Evolutionary conservation across 2,797 vertebrate species (phyloP), one percentile per base, ranked within the genome.

Genomic region (Chelidonichthys spinosus): DNA sequence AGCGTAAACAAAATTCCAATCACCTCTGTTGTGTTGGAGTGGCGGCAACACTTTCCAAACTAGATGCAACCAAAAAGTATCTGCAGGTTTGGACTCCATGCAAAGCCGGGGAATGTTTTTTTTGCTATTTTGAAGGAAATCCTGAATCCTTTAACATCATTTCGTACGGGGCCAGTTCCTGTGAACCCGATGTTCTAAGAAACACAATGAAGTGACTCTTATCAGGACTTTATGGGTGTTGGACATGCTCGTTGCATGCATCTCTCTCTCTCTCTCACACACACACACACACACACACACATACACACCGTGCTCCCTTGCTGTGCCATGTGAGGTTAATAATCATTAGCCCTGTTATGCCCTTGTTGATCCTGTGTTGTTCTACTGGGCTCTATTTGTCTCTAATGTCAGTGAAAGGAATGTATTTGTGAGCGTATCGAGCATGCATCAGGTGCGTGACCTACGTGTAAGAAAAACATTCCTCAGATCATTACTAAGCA

Each of bases 141-240:
- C 50, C 25, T 25, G 25, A 40, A 32, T 2, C 32, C 42, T 69
- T 83, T 80, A 53, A 54, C 18, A 13, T 43, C 53, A 17, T 37
- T 54, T 69, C 17, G 3, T 44, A 4, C 25, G 52, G n/a, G 55
- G 63, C 32, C 50, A 68, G 15, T 17, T 11, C 47, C 66, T 71
- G 32, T 82, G 43, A 85, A 78, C 56, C 11, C 8, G 5, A 1
- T 68, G 68, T 86, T 79, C 79, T 77, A 35, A 79, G 63, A 74
- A 82, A 82, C 17, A 77, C 81, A 79, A 80, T 89, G 85, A 89
- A 90, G 63, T 32, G 11, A 3, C 50, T 75, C 82, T 90, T 88
- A 91, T 86, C 84, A 47, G 25, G 46, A 68, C 50, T 90, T 89
- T 86, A 91, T 85, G 47, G 75, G 63, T 25, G 0, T n/a, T 69